Base-by-base conservation (phyloP, 1,140 invertebrate species). In the Leucophenga varia region DNA sequence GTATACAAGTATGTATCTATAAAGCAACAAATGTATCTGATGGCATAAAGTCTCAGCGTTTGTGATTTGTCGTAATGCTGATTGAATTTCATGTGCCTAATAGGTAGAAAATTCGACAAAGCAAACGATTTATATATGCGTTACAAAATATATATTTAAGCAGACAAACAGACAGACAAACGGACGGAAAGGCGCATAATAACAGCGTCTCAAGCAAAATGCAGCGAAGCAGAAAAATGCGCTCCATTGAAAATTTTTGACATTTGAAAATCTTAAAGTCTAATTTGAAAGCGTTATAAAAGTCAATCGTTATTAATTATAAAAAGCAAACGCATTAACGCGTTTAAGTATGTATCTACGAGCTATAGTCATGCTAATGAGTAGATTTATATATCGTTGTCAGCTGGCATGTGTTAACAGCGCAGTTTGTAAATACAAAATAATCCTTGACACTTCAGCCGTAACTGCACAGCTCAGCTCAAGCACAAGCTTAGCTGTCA, bases 71-170 rank as follows among this genome's bases (percentile, higher is more conserved):
- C 22, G 22, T 25, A 41, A 47, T 47, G 59, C 55, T 60, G 64
- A 67, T 67, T 68, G 64, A 67, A 67, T 68, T 67, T 67, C 59
- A 68, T 64, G 59, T 67, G 64, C 52, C 38, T 64, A 67, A 67
- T 67, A 64, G 59, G 60, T 67, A 68, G 64, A 68, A 67, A 68
- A 68, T 67, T 59, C 48, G 57, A 60, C 56, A 68, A 55, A 67
- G 60, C 51, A 31, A n/a, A 20, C 38, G 40, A 55, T 41, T 53
- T 53, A 50, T 43, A 25, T 25, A 25, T 25, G 22, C 22, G n/a
- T n/a, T n/a, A 25, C 22, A 25, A 5, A 25, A 25, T 10, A 25
- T 6, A 25, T 25, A 25, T 5, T 25, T 10, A 25, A 5, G 10
- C 22, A 43, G 50, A 49, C 48, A 41, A 1, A 35, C 30, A n/a